A percentile compares a stretch with the other conserved stretches of the same genome.
Evolutionary conservation across 1,140 invertebrate species (phyloP).

Genomic region (Olivierus martensii): DNA sequence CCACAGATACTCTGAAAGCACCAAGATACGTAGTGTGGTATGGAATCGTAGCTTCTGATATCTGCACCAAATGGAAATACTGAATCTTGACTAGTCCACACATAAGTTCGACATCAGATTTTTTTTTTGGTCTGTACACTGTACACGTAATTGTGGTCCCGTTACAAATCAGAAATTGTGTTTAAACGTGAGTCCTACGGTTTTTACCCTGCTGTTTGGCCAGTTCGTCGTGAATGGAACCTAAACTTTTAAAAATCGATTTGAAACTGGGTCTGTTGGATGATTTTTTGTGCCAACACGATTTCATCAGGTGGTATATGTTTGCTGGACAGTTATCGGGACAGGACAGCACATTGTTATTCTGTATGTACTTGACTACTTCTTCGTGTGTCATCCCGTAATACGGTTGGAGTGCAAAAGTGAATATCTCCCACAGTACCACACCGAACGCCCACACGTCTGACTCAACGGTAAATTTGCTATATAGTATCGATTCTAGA

Average conservation of each 20-base stretch:
- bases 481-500: constrained; percentile 82
- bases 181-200: constrained; percentile 12
- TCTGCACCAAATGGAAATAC: no score
- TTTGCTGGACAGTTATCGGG: constrained; percentile 80
- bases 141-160: no score
- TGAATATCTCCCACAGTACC: constrained; percentile 87
- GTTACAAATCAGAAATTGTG: no score
- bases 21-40: no score
- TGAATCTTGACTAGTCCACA: no score
- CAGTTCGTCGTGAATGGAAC: constrained; percentile 18
- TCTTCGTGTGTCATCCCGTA: constrained; percentile 91
- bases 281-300: constrained; percentile 80
- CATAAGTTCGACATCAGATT: no score
- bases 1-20: no score
- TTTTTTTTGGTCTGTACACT: no score
- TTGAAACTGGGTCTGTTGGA: constrained; percentile 64
- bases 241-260: constrained; percentile 19
- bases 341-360: constrained; percentile 68
- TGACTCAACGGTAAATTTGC: constrained; percentile 83
- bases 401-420: constrained; percentile 83
- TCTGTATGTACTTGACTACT: constrained; percentile 82
- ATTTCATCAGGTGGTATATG: constrained; percentile 84
- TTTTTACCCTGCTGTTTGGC: constrained; percentile 11
- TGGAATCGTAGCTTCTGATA: no score
- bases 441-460: constrained; percentile 92